Evolutionary conservation across 2,113 vertebrate species (phyloP).

Genomic region (Coryphaenoides rupestris): DNA sequence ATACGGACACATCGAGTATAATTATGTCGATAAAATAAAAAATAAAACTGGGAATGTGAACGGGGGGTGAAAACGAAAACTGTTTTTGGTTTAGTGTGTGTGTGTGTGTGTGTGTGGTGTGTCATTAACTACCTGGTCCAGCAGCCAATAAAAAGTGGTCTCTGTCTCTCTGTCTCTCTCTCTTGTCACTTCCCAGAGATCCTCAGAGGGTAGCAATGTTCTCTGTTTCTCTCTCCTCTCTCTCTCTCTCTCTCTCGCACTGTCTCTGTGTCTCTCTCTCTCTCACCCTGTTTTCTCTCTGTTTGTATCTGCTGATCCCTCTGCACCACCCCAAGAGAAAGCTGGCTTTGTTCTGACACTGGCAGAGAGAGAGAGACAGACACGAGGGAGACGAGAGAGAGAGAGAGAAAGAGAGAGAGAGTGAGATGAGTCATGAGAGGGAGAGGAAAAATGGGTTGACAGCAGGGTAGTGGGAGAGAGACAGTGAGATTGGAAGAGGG

Average conservation of each 20-base stretch:
- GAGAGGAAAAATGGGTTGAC: constrained; percentile 23
- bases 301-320: constrained; percentile 56
- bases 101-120: no score
- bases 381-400: no score
- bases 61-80: constrained; percentile 20
- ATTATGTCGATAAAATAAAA: neutral
- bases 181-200: constrained; percentile 52
- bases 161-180: constrained; percentile 12
- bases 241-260: constrained; percentile 27
- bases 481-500: no score
- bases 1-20: neutral
- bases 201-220: constrained; percentile 48
- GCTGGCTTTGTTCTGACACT: constrained; percentile 63
- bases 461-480: no score
- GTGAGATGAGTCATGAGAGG: constrained; percentile 67
- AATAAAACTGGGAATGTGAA: constrained; percentile 1
- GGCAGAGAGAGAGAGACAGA: constrained; percentile 58
- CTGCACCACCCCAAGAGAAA: constrained; percentile 61
- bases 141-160: constrained; percentile 35
- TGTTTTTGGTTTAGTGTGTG: constrained; percentile 32
- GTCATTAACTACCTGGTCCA: constrained; percentile 55
- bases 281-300: constrained; percentile 27
- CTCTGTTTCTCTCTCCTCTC: constrained; percentile 14
- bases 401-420: constrained; percentile 67
- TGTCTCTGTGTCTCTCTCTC: constrained; percentile 10